These are phyloP conservation scores for Thaumatotibia leucotreta DNA, from an alignment of 1,140 invertebrate genomes.

Conservation along the genomic window DNA sequence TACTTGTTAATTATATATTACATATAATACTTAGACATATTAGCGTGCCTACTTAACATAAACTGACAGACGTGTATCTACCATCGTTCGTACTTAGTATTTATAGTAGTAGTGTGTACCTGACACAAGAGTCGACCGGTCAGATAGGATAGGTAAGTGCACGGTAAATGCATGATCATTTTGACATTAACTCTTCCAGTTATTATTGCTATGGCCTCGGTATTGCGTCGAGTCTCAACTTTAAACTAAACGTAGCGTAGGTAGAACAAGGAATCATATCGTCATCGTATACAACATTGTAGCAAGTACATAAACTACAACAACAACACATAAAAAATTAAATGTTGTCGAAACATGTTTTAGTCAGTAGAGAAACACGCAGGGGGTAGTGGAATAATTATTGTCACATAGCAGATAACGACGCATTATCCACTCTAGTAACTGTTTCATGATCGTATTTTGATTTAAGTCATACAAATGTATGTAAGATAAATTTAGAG, in stretches of 20 bases:
- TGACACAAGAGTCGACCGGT: background rate
- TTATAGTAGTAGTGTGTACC: too few relatives aligned
- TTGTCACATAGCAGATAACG: background rate
- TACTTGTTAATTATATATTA: too few relatives aligned
- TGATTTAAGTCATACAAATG: background rate
- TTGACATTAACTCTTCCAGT: conserved; percentile 10
- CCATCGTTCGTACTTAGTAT: too few relatives aligned
- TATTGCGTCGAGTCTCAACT: background rate
- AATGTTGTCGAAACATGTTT: background rate
- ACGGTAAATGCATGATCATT: background rate
- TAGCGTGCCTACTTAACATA: too few relatives aligned
- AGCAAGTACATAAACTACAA: background rate
- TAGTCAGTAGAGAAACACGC: background rate
- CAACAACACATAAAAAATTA: background rate
- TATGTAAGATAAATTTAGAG: background rate
- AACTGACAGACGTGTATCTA: too few relatives aligned
- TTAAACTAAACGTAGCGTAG: conserved; percentile 9
- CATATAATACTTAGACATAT: too few relatives aligned
- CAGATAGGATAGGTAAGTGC: background rate
- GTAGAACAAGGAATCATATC: conserved; percentile 1
- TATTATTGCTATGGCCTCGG: conserved; percentile 9
- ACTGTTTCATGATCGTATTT: background rate
- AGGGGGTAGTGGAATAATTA: background rate
- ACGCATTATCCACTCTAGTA: background rate
- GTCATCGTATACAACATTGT: background rate